Evolutionary conservation across 92 coral and sea anemone species (phyloP).

Genomic region (Anthopleura xanthogrammica): DNA sequence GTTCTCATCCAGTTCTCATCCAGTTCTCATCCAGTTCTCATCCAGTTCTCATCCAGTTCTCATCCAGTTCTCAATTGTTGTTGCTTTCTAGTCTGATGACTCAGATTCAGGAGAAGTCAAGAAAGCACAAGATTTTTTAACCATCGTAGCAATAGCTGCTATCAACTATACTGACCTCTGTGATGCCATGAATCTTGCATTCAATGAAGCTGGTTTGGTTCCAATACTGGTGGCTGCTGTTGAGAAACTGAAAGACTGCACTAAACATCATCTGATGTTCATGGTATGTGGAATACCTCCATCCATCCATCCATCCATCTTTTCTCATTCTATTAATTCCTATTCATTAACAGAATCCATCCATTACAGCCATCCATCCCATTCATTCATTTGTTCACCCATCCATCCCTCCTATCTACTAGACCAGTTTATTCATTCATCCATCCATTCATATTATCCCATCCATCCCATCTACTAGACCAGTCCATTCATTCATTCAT

Average conservation of each 20-base stretch:
- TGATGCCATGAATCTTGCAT: conserved; percentile 47
- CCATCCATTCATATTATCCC: not conserved
- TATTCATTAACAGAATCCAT: not conserved
- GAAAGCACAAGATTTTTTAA: conserved; percentile 42
- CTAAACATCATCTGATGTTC: conserved; percentile 31
- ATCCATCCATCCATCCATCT: not conserved
- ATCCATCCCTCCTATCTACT: not conserved
- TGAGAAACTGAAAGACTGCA: conserved; percentile 52
- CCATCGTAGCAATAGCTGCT: conserved; percentile 15
- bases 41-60: too few relatives aligned
- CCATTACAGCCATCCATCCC: too few relatives aligned
- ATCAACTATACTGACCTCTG: conserved; percentile 54
- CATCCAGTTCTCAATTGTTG: not conserved
- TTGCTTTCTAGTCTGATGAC: not conserved
- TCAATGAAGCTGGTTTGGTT: conserved; percentile 56
- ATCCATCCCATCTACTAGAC: too few relatives aligned
- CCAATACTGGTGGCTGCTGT: conserved; percentile 36
- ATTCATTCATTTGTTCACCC: too few relatives aligned
- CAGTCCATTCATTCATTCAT: not conserved
- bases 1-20: too few relatives aligned
- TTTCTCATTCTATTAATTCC: not conserved
- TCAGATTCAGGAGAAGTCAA: conserved; percentile 1
- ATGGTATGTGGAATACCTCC: conserved; percentile 45
- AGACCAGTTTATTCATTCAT: too few relatives aligned
- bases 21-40: too few relatives aligned